Evolutionary conservation across 2,113 vertebrate genomes (phyloP).

Genomic region (Henicopernis longicauda): DNA sequence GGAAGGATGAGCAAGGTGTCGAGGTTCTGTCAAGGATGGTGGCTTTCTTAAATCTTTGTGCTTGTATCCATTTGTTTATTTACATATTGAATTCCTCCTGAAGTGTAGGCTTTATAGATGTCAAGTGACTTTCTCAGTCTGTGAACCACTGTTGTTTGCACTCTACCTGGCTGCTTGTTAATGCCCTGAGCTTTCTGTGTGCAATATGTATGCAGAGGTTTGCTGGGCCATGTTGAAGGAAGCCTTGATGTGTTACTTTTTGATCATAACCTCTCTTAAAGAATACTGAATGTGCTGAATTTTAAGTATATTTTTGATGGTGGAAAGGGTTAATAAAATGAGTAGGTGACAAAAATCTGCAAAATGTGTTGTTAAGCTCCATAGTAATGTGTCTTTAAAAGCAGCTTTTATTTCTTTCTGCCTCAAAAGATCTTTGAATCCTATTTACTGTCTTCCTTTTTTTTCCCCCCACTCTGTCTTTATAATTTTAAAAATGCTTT

Average conservation of each 20-base stretch:
- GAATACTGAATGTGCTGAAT: neutral
- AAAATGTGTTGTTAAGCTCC: neutral
- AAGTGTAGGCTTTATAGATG: neutral
- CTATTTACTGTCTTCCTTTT: conserved; percentile 42
- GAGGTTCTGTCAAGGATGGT: neutral
- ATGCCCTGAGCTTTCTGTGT: neutral
- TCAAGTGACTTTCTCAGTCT: neutral
- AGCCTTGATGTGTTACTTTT: neutral
- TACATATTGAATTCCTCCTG: neutral
- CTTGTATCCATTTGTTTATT: neutral
- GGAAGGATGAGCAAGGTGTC: neutral
- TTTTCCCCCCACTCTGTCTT: neutral
- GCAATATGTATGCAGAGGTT: neutral
- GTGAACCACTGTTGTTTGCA: neutral
- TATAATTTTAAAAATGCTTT: conserved; percentile 34
- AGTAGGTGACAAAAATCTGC: neutral
- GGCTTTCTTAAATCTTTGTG: neutral
- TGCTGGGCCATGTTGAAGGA: neutral
- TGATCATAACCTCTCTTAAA: neutral
- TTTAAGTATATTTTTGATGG: neutral
- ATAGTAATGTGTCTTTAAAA: neutral
- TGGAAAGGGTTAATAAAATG: neutral
- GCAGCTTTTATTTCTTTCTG: conserved; percentile 24
- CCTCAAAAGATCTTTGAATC: conserved; percentile 12
- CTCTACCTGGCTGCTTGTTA: neutral